These are phyloP conservation scores for Oryzias sinensis DNA, from an alignment of 2,797 vertebrate genomes.

Conservation along the genomic window DNA sequence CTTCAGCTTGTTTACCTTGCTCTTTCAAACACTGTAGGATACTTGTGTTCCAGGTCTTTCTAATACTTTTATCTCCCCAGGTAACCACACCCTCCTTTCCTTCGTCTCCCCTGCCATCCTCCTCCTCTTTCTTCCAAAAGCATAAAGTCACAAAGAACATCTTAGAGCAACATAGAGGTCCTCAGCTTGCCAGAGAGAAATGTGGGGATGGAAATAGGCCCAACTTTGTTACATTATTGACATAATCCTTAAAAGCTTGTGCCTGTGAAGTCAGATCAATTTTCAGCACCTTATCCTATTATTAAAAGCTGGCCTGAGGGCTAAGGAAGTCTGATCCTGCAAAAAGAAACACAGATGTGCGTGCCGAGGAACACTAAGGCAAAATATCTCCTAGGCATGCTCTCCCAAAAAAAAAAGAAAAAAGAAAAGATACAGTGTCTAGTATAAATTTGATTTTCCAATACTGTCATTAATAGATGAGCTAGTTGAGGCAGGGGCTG, in stretches of 20 bases:
- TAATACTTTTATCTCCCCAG: slow-evolving; percentile 37
- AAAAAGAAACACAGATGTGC: slow-evolving; percentile 43
- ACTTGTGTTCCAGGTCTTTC: slow-evolving; percentile 18
- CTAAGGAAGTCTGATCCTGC: slow-evolving; percentile 52
- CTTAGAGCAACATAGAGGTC: slow-evolving; percentile 53
- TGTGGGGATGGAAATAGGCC: slow-evolving; percentile 59
- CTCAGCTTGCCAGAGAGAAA: slow-evolving; percentile 64
- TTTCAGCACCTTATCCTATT: slow-evolving; percentile 77
- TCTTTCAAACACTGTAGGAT: slow-evolving; percentile 47
- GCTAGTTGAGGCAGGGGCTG: slow-evolving; percentile 68
- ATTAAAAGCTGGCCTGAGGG: slow-evolving; percentile 76
- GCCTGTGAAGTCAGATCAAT: slow-evolving; percentile 75
- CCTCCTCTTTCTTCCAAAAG: slow-evolving; percentile 44
- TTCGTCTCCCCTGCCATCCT: slow-evolving; percentile 35
- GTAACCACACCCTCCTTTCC: slow-evolving; percentile 34
- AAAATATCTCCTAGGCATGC: slow-evolving; percentile 34
- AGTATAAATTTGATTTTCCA: slow-evolving; percentile 82
- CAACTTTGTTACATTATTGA: slow-evolving; percentile 75
- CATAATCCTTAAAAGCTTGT: slow-evolving; percentile 71
- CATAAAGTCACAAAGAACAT: slow-evolving; percentile 52
- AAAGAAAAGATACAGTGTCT: slow-evolving; percentile 33
- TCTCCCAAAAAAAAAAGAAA: slow-evolving; percentile 59
- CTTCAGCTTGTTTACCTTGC: slow-evolving; percentile 27
- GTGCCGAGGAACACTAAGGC: slow-evolving; percentile 48
- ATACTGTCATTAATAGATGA: slow-evolving; percentile 80